These are phyloP conservation scores for Hepsetus odoe DNA, from an alignment of 2,113 vertebrate genomes.

Conservation along the genomic window DNA sequence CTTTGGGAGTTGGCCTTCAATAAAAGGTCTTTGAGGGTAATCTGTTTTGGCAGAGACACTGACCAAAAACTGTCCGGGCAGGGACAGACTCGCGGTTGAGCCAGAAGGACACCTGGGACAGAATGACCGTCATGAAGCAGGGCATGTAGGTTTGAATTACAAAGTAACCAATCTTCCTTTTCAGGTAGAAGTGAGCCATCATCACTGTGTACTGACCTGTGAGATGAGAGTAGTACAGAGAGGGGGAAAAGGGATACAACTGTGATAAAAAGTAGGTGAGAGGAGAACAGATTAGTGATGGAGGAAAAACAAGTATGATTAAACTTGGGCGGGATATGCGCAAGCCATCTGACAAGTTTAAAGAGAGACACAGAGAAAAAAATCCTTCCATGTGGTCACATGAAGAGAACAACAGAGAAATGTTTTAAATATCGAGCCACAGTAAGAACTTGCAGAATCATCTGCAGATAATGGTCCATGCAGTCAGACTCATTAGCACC, in stretches of 20 bases:
- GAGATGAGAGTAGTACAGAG: background rate
- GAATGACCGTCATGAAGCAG: slow-evolving; percentile 97
- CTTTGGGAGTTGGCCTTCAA: background rate
- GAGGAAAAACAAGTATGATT: slow-evolving; percentile 35
- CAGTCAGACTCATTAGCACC: slow-evolving; percentile 38
- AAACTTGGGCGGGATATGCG: slow-evolving; percentile 36
- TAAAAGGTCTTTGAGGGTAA: background rate
- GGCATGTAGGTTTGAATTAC: slow-evolving; percentile 98
- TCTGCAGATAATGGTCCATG: background rate
- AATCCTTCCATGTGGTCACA: slow-evolving; percentile 12
- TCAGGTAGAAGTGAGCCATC: slow-evolving; percentile 96
- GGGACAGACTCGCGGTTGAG: slow-evolving; percentile 96
- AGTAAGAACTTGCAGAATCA: background rate
- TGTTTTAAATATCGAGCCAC: background rate
- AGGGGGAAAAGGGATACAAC: background rate
- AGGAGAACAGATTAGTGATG: slow-evolving; percentile 2
- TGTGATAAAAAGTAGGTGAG: slow-evolving; percentile 22
- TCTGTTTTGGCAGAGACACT: slow-evolving; percentile 63
- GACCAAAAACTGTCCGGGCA: slow-evolving; percentile 94
- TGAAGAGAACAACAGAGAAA: slow-evolving; percentile 14
- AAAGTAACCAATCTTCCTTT: slow-evolving; percentile 98
- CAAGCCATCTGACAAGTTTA: slow-evolving; percentile 39
- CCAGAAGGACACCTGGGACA: slow-evolving; percentile 98
- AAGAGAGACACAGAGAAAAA: slow-evolving; percentile 11
- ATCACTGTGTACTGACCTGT: slow-evolving; percentile 95